Evolutionary conservation across 2,888 invertebrate species (phyloP).

Genomic region (Drepana falcataria): DNA sequence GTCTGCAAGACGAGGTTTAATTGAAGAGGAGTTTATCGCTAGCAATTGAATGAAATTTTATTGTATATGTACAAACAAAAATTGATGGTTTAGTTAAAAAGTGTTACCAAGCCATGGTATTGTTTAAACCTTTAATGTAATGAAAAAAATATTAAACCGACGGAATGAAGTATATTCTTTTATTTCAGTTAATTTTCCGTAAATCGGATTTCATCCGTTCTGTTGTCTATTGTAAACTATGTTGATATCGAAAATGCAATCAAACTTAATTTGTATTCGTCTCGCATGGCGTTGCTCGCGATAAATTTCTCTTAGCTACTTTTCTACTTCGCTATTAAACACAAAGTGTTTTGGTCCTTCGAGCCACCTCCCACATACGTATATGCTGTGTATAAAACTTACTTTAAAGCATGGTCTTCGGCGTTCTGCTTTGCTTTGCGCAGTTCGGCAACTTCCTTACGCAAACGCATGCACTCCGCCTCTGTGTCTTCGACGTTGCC

Average conservation of each 20-base stretch:
- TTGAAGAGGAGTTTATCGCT: slow-evolving; percentile 23
- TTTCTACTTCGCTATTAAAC: background rate
- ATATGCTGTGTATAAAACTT: slow-evolving; percentile 29
- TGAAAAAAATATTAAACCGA: no score
- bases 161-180: no score
- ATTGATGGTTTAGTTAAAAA: no score
- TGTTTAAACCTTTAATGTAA: no score
- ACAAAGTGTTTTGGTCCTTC: slow-evolving; percentile 5
- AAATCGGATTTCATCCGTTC: no score
- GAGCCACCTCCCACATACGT: slow-evolving; percentile 4
- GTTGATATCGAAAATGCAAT: background rate
- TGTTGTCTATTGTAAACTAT: background rate
- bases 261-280: background rate
- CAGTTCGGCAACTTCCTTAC: slow-evolving; percentile 78
- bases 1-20: slow-evolving; percentile 62
- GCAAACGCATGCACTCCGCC: slow-evolving; percentile 73
- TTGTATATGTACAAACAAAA: no score
- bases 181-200: no score
- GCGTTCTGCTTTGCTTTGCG: slow-evolving; percentile 77
- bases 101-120: no score
- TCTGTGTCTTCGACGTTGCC: slow-evolving; percentile 64
- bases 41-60: slow-evolving; percentile 1
- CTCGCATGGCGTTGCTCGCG: background rate
- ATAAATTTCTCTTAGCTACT: background rate
- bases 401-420: slow-evolving; percentile 80